A percentile compares a stretch with the other conserved stretches of the same genome.
These are phyloP conservation scores for Hephaestus fuliginosus DNA, from an alignment of 2,797 vertebrate genomes.

Conservation along the genomic window DNA sequence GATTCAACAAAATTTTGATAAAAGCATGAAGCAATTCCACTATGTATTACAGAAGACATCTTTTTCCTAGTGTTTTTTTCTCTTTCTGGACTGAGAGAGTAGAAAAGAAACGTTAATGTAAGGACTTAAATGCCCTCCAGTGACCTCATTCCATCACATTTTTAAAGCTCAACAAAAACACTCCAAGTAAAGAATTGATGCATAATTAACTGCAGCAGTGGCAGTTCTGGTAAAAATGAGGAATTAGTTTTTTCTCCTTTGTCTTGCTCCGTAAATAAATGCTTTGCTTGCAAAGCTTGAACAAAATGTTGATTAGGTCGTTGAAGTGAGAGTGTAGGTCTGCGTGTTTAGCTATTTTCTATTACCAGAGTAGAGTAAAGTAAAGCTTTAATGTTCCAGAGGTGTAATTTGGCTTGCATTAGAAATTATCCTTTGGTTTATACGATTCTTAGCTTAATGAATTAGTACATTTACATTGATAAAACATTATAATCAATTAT, in stretches of 20 bases:
- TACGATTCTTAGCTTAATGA: not conserved
- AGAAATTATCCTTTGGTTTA: not conserved
- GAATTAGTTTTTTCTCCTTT: conserved; percentile 26
- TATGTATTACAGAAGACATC: not conserved
- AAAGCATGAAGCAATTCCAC: conserved; percentile 6
- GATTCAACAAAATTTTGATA: conserved; percentile 2
- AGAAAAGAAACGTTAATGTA: conserved; percentile 13
- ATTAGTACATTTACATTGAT: not conserved
- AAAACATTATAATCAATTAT: not conserved
- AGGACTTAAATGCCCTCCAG: conserved; percentile 25
- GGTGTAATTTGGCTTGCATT: no score
- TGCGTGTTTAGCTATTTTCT: conserved; percentile 9
- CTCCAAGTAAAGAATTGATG: conserved; percentile 21
- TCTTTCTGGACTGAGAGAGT: not conserved
- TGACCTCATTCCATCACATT: conserved; percentile 58
- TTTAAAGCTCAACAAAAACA: conserved; percentile 51
- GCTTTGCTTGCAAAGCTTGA: conserved; percentile 32
- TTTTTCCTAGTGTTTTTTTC: not conserved
- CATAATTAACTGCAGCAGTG: conserved; percentile 55
- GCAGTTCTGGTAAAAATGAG: conserved; percentile 31
- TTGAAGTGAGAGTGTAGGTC: not conserved
- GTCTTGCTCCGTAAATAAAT: conserved; percentile 35
- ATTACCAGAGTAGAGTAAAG: not conserved
- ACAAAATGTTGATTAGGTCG: conserved; percentile 20
- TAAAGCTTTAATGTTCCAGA: no score